Conservation (phyloP, 2,797 vertebrate species). For the Malurus leucopterus region DNA sequence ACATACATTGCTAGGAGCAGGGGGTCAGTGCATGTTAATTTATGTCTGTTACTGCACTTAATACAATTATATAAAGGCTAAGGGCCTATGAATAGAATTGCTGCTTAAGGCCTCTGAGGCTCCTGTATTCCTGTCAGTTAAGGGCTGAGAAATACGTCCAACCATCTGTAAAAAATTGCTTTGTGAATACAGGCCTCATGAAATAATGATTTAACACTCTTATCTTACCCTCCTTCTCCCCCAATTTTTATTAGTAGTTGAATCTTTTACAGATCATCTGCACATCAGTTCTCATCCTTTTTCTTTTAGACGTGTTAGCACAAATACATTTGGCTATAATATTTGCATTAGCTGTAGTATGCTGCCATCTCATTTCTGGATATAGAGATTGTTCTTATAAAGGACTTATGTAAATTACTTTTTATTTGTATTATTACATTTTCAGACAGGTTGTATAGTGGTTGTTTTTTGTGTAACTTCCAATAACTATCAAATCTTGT, state of each 20-base stretch:
- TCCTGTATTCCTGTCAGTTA: conserved; percentile 28
- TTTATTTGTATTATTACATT: not conserved
- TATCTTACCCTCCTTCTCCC: not conserved
- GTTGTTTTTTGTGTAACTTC: not conserved
- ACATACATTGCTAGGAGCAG: not conserved
- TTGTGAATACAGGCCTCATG: conserved; percentile 6
- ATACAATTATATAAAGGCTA: conserved; percentile 49
- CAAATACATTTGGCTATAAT: not conserved
- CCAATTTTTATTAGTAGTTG: conserved; percentile 7
- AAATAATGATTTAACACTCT: conserved; percentile 20
- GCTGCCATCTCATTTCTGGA: not conserved
- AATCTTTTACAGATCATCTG: conserved; percentile 13
- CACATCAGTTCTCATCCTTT: not conserved
- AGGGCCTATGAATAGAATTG: conserved; percentile 43
- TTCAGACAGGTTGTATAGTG: not conserved
- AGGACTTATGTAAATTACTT: not conserved
- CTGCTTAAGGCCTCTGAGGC: conserved; percentile 46
- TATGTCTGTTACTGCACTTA: conserved; percentile 26
- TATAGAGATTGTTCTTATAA: not conserved
- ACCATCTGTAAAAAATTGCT: conserved; percentile 44
- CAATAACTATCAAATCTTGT: not conserved
- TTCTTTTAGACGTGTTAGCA: not conserved
- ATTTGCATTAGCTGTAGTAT: not conserved
- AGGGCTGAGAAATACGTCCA: conserved; percentile 34
- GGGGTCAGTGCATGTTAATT: conserved; percentile 36